phyloP scores from a whole-genome alignment of 2,888 invertebrate species.

The Liodrosophila aerea region DNA sequence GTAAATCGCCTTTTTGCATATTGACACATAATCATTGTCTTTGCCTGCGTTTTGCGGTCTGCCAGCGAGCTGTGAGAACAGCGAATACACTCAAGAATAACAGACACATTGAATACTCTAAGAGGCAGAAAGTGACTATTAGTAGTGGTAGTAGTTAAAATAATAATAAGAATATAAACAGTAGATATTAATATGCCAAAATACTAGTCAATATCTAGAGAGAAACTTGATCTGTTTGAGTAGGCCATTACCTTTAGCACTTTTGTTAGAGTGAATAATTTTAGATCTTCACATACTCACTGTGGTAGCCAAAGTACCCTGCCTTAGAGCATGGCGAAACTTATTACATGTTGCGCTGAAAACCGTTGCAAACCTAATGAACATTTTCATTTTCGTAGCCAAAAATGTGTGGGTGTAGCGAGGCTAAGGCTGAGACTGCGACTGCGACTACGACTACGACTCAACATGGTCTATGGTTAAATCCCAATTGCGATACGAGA shows the following conservation, averaged over 20 bases:
- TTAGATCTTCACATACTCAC: no score
- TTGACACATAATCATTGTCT: conserved; percentile 76
- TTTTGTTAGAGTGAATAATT: no score
- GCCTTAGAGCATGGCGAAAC: conserved; percentile 39
- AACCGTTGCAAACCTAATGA: conserved; percentile 75
- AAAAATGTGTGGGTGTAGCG: conserved; percentile 57
- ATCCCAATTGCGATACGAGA: conserved; percentile 25
- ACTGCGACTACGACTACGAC: conserved; percentile 4
- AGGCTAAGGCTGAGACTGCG: conserved; percentile 8
- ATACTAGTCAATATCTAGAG: no score
- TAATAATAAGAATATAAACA: no score
- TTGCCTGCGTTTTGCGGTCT: conserved; percentile 43
- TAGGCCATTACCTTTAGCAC: no score
- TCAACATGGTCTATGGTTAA: conserved; percentile 4
- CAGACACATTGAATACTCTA: neutral
- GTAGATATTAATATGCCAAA: no score
- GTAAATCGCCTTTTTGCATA: conserved; percentile 75
- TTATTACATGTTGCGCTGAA: conserved; percentile 69
- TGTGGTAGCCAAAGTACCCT: neutral
- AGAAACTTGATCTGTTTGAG: no score
- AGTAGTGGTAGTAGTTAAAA: no score
- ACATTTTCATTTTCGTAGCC: conserved; percentile 66
- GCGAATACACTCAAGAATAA: conserved; percentile 5
- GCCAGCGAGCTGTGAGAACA: conserved; percentile 40
- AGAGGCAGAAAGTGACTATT: no score